phyloP scores from a whole-genome alignment of 30 jellyfish, hydroid and myxozoan genomes.

The Aurelia aurita region DNA sequence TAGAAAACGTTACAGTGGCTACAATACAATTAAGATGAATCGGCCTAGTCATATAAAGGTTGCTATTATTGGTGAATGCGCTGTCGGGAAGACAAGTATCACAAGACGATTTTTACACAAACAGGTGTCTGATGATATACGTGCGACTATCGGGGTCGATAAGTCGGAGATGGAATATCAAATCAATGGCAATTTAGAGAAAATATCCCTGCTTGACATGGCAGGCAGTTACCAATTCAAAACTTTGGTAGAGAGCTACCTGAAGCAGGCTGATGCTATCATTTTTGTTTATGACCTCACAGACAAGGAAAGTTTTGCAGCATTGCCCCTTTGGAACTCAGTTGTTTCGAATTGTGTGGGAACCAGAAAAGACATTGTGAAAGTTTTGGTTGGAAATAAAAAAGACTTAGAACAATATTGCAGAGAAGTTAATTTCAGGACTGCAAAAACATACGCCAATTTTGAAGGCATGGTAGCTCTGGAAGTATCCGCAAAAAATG shows the following conservation, averaged over 20 bases:
- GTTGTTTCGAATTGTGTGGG: conserved; percentile 23
- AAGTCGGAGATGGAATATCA: conserved; percentile 23
- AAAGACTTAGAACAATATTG: conserved; percentile 50
- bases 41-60: background rate
- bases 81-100: conserved; percentile 85
- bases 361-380: conserved; percentile 42
- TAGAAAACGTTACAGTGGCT: background rate
- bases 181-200: conserved; percentile 22
- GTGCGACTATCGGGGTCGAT: conserved; percentile 86
- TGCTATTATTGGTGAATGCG: conserved; percentile 82
- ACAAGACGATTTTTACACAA: conserved; percentile 43
- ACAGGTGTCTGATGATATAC: conserved; percentile 14
- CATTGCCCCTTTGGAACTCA: conserved; percentile 80
- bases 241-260: conserved; percentile 60
- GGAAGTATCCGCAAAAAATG: conserved; percentile 84
- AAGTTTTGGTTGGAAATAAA: conserved; percentile 86
- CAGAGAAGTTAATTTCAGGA: conserved; percentile 75
- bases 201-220: conserved; percentile 62
- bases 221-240: conserved; percentile 79
- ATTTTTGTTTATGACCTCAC: conserved; percentile 81
- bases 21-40: background rate
- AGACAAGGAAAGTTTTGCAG: conserved; percentile 83
- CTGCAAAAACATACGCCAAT: conserved; percentile 83
- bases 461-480: conserved; percentile 88
- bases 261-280: conserved; percentile 77